These are phyloP conservation scores for Diadema setosum DNA, from an alignment of 35 echinoderm and acorn worm species.

Conservation along the genomic window DNA sequence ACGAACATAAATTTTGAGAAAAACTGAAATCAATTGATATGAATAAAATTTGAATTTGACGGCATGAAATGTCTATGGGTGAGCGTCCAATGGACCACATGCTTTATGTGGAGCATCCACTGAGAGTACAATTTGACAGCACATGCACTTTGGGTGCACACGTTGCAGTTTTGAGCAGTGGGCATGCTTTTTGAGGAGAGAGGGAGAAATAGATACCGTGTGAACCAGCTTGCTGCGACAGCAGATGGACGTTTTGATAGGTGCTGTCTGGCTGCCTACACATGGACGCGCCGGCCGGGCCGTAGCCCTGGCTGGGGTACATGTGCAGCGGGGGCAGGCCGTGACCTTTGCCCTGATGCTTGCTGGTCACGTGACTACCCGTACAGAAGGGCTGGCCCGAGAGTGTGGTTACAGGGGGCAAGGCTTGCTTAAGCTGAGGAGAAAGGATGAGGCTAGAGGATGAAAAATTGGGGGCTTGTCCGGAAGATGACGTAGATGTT, in stretches of 20 bases:
- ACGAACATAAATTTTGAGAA: no score
- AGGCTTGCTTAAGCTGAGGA: neutral
- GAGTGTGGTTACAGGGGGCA: neutral
- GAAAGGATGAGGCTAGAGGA: neutral
- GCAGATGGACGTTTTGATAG: neutral
- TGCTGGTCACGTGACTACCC: neutral
- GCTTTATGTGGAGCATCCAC: no score
- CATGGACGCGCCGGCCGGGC: neutral
- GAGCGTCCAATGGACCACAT: no score
- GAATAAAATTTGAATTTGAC: no score
- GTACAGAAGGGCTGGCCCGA: neutral
- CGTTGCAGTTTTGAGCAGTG: no score
- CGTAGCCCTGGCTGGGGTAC: neutral
- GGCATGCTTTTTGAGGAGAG: no score
- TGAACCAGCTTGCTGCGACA: neutral
- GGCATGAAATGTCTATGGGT: no score
- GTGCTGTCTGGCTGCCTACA: neutral
- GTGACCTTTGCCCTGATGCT: neutral
- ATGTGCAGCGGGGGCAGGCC: neutral
- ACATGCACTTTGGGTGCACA: no score
- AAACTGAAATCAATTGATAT: no score
- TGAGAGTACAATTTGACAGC: no score
- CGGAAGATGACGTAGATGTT: neutral
- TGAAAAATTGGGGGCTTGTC: neutral
- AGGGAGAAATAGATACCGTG: neutral